Conservation (phyloP, 2,797 vertebrate species). For the Labroides dimidiatus region DNA sequence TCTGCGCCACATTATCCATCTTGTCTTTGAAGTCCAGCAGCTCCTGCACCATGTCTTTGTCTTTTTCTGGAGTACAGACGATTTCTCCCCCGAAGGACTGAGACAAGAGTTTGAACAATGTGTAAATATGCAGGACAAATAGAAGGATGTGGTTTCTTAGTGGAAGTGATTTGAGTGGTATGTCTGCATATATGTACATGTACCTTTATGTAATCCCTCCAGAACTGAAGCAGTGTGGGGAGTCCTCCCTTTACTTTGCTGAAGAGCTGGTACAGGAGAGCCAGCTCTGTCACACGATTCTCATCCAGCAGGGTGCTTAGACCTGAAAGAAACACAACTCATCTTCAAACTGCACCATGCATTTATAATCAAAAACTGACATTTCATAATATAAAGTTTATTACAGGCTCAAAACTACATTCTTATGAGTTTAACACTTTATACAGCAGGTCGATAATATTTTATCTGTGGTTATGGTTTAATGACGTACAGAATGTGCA, state of each 20-base stretch:
- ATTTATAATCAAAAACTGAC: too few relatives aligned
- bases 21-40: conserved; percentile 98
- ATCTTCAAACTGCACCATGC: too few relatives aligned
- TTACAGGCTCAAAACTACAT: too few relatives aligned
- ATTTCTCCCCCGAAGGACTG: conserved; percentile 98
- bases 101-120: conserved; percentile 3
- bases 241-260: conserved; percentile 95
- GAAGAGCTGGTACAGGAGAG: conserved; percentile 96
- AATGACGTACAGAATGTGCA: not conserved
- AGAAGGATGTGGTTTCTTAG: not conserved
- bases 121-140: not conserved
- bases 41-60: conserved; percentile 99
- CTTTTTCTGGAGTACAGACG: conserved; percentile 98
- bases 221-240: conserved; percentile 94
- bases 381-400: too few relatives aligned
- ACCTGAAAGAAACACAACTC: conserved; percentile 79
- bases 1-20: conserved; percentile 96
- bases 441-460: too few relatives aligned
- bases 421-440: too few relatives aligned
- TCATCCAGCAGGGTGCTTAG: conserved; percentile 94
- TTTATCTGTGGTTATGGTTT: too few relatives aligned
- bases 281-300: conserved; percentile 94
- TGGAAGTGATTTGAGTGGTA: not conserved
- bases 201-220: conserved; percentile 99
- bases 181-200: not conserved